Conservation (phyloP, 2,797 vertebrate species). For the Gymnopithys bicolor region DNA sequence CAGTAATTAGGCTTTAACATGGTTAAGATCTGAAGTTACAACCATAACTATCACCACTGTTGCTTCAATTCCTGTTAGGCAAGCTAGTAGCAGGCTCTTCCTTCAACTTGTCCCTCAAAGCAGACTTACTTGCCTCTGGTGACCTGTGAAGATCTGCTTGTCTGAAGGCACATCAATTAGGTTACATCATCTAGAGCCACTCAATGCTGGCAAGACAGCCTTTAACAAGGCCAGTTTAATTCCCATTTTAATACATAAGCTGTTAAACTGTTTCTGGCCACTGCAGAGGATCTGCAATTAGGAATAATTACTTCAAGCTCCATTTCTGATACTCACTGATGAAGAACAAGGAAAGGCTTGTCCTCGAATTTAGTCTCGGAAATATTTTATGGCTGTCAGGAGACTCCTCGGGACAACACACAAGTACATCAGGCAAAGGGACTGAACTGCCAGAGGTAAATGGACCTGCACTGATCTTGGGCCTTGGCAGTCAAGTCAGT, state of each 20-base stretch:
- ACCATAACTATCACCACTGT: background rate
- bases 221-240: background rate
- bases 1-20: background rate
- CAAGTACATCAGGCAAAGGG: background rate
- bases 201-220: background rate
- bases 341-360: background rate
- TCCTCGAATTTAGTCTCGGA: background rate
- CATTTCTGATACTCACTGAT: background rate
- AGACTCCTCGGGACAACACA: background rate
- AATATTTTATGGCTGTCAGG: background rate
- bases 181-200: background rate
- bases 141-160: background rate
- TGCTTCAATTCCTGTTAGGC: background rate
- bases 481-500: background rate
- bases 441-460: background rate
- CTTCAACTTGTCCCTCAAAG: background rate
- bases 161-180: background rate
- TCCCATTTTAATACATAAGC: background rate
- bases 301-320: background rate
- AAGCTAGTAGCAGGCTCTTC: background rate
- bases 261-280: background rate
- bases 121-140: background rate
- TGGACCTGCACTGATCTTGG: background rate
- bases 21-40: background rate
- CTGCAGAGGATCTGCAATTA: background rate